Evolutionary conservation across 2,113 vertebrate species (phyloP).

Genomic region (Vicugna pacos): DNA sequence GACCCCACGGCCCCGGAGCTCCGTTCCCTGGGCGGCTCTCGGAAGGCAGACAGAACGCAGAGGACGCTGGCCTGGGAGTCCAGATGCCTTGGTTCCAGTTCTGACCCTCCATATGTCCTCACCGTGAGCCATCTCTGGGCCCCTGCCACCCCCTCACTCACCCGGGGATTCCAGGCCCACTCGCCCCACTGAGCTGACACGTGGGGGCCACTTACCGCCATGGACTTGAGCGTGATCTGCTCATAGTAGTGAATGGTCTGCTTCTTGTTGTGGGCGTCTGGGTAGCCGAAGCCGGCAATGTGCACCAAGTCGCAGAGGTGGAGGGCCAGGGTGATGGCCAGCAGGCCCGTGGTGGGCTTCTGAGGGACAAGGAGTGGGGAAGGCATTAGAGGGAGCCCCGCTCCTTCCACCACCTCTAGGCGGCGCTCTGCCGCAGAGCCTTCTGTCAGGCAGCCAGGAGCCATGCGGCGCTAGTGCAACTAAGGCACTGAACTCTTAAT

Average conservation of each 20-base stretch:
- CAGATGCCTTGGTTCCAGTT: not conserved
- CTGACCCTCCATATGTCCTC: not conserved
- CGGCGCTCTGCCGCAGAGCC: no score
- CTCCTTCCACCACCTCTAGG: not conserved
- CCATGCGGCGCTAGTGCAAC: no score
- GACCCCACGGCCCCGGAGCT: not conserved
- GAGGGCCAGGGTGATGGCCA: constrained; percentile 95
- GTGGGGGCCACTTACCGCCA: constrained; percentile 88
- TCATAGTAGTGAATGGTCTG: constrained; percentile 96
- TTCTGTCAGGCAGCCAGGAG: not conserved
- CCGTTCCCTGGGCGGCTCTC: not conserved
- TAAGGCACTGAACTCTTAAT: not conserved
- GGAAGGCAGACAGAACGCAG: not conserved
- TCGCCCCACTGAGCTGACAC: not conserved
- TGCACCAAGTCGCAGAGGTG: constrained; percentile 96
- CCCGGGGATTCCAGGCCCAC: not conserved
- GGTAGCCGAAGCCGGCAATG: constrained; percentile 96
- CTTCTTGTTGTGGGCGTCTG: constrained; percentile 85
- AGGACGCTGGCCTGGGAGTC: not conserved
- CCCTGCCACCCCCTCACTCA: not conserved
- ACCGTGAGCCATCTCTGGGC: not conserved
- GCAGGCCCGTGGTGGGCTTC: constrained; percentile 93
- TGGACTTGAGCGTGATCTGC: constrained; percentile 92
- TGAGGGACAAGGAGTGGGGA: constrained; percentile 67
- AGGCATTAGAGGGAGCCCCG: not conserved